Base-by-base conservation (phyloP, 1,140 invertebrate genomes). In the Triops longicaudatus region DNA sequence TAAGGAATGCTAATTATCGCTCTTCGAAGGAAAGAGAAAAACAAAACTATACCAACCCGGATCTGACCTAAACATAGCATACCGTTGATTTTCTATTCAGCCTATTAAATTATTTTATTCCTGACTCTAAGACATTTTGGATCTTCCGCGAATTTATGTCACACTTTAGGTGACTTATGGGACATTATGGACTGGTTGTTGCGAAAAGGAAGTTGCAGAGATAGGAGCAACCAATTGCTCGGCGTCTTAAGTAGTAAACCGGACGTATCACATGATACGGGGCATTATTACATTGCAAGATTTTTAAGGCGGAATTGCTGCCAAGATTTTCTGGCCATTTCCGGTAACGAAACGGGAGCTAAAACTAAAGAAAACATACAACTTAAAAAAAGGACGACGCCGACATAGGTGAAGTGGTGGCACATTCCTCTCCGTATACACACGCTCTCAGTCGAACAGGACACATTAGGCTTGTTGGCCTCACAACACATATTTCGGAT, bases 401-500 rank as follows among this genome's bases (percentile, higher is more conserved):
- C 22, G 50, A 63, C 50, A 7, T 37, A 37, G 7, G 31, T 37
- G 50, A 63, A 9, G 50, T 63, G 22, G 50, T 63, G 50, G 50
- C 50, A 22, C 50, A 63, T 63, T 63, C 50, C n/a, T 63, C 50
- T 17, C 17, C 50, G 14, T 17, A 17, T 63, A 63, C 22, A 63
- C 50, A 63, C 50, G 22, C 14, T 22, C 50, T 10, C 14, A 63
- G 50, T 17, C 14, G 50, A 22, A 63, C n/a, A 22, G 50, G 50
- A 63, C 31, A 63, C 50, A 63, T 63, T 63, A 63, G 50, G 50
- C 50, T 63, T 22, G 50, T 63, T 63, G 50, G 50, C 50, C 50
- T 63, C n/a, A 2, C 14, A 63, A 14, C 50, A 63, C 50, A 63
- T 63, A 63, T 22, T 63, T 63, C 50, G 22, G 50, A 63, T 63